phyloP scores from a whole-genome alignment of 2,113 vertebrate genomes.

The Plestiodon gilberti region DNA sequence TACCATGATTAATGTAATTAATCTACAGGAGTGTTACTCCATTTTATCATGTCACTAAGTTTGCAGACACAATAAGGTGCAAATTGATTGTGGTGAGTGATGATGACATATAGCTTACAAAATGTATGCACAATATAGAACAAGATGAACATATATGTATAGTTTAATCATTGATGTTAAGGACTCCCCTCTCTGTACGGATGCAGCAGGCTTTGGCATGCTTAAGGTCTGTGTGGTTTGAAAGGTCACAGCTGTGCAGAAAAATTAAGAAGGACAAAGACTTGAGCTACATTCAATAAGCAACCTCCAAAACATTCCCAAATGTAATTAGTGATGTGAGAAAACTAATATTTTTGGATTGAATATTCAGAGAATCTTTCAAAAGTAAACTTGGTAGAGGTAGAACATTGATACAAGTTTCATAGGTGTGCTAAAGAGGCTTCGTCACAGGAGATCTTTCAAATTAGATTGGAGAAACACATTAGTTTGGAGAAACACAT shows the following conservation, averaged over 20 bases:
- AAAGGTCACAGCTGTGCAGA: neutral
- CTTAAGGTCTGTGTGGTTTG: neutral
- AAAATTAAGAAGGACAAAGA: neutral
- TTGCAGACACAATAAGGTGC: constrained; percentile 58
- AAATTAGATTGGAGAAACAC: too few relatives aligned
- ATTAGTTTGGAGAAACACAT: too few relatives aligned
- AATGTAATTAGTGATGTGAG: neutral
- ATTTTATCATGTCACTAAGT: constrained; percentile 60
- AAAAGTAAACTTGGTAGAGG: neutral
- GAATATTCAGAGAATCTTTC: neutral
- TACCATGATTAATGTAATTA: constrained; percentile 60
- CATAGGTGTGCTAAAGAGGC: too few relatives aligned
- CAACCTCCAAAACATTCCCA: neutral
- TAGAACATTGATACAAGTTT: too few relatives aligned
- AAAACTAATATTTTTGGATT: too few relatives aligned
- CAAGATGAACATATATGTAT: neutral
- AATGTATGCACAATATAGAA: constrained; percentile 47
- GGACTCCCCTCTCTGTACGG: neutral
- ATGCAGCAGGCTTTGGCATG: neutral
- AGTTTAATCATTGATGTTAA: neutral
- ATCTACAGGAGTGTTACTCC: constrained; percentile 58
- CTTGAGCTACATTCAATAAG: neutral
- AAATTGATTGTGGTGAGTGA: constrained; percentile 61
- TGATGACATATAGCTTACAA: constrained; percentile 65
- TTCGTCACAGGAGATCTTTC: too few relatives aligned